Conservation (phyloP, 2,113 vertebrate genomes). For the Nansenia antarctica region DNA sequence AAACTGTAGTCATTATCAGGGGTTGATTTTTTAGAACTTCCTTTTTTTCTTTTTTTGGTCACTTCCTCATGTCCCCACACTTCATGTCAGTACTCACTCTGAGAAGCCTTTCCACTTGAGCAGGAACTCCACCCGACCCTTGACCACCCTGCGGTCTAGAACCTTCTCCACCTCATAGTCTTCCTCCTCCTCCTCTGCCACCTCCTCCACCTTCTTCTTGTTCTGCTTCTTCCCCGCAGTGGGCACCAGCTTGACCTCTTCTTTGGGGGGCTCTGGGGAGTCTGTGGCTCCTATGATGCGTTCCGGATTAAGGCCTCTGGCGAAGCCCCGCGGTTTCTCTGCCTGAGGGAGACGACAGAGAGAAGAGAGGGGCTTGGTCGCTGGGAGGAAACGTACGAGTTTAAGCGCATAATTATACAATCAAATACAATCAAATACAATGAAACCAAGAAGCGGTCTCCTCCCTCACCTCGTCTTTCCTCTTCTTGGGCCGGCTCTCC, state of each 20-base stretch:
- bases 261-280: constrained; percentile 25
- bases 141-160: constrained; percentile 89
- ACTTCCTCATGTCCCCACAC: too few species aligned
- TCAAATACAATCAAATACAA: too few species aligned
- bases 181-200: constrained; percentile 92
- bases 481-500: constrained; percentile 93
- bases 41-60: too few species aligned
- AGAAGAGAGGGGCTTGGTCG: not conserved
- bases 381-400: too few species aligned
- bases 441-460: not conserved
- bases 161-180: constrained; percentile 98
- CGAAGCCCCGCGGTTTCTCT: too few species aligned
- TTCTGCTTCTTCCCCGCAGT: constrained; percentile 89
- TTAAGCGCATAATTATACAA: too few species aligned
- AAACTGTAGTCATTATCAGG: too few species aligned
- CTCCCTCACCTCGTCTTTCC: constrained; percentile 90
- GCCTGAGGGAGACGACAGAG: constrained; percentile 72
- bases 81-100: constrained; percentile 93
- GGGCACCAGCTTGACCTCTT: constrained; percentile 83
- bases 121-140: constrained; percentile 92
- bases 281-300: too few species aligned
- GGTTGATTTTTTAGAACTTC: too few species aligned
- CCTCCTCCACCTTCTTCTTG: constrained; percentile 94
- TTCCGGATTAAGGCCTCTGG: too few species aligned
- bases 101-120: constrained; percentile 99